Evolutionary conservation across 1,140 invertebrate genomes (phyloP), one percentile per base, ranked within the genome.

Genomic region (Scaptomyza graminum): DNA sequence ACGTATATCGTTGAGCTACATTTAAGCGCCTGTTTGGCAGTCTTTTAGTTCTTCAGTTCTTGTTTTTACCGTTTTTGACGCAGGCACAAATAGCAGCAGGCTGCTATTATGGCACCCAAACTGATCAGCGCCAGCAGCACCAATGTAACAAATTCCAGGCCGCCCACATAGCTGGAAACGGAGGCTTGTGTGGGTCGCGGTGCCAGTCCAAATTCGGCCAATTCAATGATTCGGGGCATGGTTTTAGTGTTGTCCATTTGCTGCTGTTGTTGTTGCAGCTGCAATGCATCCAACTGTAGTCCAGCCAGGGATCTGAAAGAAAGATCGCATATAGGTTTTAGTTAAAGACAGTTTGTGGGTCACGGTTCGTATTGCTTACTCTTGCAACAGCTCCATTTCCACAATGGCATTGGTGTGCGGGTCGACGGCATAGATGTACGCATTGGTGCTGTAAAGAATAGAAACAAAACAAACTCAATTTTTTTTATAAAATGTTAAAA

Each of bases 351-450:
- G 43, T 37, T 41, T 22, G 18, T 22, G 1, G 18, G 18, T 22
- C 18, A 22, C 18, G 18, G 18, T 3, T 22, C 18, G 34, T 16
- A n/a, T 39, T 31, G 90, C 93, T 94, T 93, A 96, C 95, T 94
- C 94, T 91, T 96, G 94, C 18, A 97, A 81, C 1, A 94, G 94
- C 51, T 96, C 95, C 93, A 95, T 96, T 84, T 97, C 96, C 50
- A 97, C 93, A 62, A 97, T 95, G 1, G 95, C 93, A 85, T 97
- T 97, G 1, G 96, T 94, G 56, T 95, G 91, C 2, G 95, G 95
- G 92, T 97, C 96, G 6, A 97, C 95, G 0, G 95, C 96, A 82
- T 97, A 97, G 37, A 97, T 93, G 71, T 96, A 97, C 92, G 97
- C 93, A 75, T 97, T 96, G 25, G 96, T 97, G 22, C 96, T 97